phyloP scores from a whole-genome alignment of 2,888 invertebrate species.

The Acanthosepion lycidas region DNA sequence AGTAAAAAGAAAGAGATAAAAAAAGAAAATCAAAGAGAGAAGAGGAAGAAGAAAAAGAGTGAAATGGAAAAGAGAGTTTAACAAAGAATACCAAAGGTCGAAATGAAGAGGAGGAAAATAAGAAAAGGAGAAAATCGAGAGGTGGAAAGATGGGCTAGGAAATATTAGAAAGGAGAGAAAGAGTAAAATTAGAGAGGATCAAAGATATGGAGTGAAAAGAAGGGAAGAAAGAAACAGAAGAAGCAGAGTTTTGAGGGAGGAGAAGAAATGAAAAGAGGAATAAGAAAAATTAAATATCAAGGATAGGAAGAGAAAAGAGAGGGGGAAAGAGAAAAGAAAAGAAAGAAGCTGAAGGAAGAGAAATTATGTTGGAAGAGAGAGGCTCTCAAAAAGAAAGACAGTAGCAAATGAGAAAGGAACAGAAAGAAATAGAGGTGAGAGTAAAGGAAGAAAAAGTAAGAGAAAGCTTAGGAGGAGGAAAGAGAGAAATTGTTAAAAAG shows the following conservation, averaged over 20 bases:
- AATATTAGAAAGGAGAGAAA: not conserved
- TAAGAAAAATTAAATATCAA: not conserved
- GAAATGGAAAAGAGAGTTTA: not conserved
- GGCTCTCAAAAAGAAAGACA: not conserved
- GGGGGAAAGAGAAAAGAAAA: not conserved
- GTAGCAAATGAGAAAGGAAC: not conserved
- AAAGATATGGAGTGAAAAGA: not conserved
- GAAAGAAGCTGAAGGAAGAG: not conserved
- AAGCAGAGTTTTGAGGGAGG: not conserved
- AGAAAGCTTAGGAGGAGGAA: too few species aligned
- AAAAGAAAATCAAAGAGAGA: not conserved
- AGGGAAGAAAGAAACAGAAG: not conserved
- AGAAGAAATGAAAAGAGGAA: not conserved
- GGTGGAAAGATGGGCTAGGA: not conserved
- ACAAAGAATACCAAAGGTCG: too few species aligned
- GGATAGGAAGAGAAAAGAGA: not conserved
- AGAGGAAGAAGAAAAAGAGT: not conserved
- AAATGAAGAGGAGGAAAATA: too few species aligned
- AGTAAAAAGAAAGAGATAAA: not conserved
- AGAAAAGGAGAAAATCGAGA: too few species aligned
- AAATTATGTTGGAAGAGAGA: too few species aligned
- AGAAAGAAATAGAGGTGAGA: too few species aligned
- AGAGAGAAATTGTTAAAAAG: too few species aligned
- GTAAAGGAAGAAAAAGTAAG: not conserved
- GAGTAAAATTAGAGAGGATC: not conserved